phyloP scores from a whole-genome alignment of 2,113 vertebrate genomes.

The Cepphus grylle region DNA sequence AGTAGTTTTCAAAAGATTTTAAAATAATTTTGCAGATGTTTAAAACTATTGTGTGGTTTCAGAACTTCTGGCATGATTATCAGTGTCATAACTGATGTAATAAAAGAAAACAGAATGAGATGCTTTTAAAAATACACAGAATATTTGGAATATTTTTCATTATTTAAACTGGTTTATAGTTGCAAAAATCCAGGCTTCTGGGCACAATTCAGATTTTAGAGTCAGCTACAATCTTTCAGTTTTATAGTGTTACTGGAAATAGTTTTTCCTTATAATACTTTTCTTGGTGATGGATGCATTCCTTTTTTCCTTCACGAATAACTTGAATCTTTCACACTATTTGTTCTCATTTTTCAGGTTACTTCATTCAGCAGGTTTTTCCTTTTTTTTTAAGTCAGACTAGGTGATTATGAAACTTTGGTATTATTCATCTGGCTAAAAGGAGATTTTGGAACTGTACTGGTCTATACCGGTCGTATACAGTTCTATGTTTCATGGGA shows the following conservation, averaged over 20 bases:
- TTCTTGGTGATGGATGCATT: background rate
- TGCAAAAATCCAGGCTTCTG: constrained; percentile 17
- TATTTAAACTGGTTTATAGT: constrained; percentile 20
- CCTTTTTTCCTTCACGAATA: background rate
- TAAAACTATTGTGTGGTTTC: constrained; percentile 32
- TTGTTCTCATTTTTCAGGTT: background rate
- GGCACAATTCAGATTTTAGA: background rate
- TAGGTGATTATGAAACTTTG: background rate
- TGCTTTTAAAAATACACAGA: constrained; percentile 41
- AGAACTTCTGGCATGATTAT: background rate
- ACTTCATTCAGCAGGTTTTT: background rate
- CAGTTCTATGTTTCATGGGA: background rate
- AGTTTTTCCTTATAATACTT: background rate
- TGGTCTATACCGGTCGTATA: background rate
- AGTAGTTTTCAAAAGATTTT: background rate
- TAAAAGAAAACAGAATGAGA: constrained; percentile 33
- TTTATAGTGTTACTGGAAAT: constrained; percentile 25
- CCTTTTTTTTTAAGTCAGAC: background rate
- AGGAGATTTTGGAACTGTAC: background rate
- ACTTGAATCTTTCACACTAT: background rate
- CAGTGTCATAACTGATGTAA: background rate
- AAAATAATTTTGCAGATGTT: background rate
- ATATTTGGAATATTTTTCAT: constrained; percentile 52
- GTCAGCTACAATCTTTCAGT: constrained; percentile 7
- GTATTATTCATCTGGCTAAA: background rate